Evolutionary conservation across 1,140 invertebrate genomes (phyloP).

Genomic region (Drosophila elegans): DNA sequence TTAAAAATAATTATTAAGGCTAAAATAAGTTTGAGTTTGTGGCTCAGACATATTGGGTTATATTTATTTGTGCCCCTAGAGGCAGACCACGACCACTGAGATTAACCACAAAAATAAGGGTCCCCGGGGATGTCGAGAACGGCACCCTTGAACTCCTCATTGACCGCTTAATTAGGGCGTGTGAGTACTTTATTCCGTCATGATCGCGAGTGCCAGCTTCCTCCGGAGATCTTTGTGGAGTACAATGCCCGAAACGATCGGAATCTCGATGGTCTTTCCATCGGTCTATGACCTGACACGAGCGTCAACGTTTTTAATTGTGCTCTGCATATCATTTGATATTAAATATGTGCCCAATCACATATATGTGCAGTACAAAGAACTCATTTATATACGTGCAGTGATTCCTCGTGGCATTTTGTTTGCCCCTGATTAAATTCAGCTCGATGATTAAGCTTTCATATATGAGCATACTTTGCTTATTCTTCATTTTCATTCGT

Average conservation of each 20-base stretch:
- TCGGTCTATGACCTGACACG: constrained; percentile 58
- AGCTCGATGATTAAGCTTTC: constrained; percentile 53
- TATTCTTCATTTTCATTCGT: constrained; percentile 3
- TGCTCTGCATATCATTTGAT: constrained; percentile 73
- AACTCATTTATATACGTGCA: constrained; percentile 21
- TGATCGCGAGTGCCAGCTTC: constrained; percentile 36
- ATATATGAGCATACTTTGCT: constrained; percentile 34
- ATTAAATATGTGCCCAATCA: constrained; percentile 43
- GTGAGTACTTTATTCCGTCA: constrained; percentile 68
- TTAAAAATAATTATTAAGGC: neutral
- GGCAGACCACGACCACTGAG: neutral
- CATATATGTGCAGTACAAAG: constrained; percentile 14
- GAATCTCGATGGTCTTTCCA: constrained; percentile 42
- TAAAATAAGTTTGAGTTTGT: neutral
- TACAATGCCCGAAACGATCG: constrained; percentile 56
- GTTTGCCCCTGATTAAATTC: constrained; percentile 42
- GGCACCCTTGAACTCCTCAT: constrained; percentile 68
- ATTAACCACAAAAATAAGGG: constrained; percentile 42
- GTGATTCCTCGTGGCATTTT: constrained; percentile 6
- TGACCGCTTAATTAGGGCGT: constrained; percentile 75
- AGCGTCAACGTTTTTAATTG: constrained; percentile 70
- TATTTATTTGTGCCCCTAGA: neutral
- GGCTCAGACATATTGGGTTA: neutral
- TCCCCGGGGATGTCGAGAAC: constrained; percentile 17
- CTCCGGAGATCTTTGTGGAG: constrained; percentile 20